Evolutionary conservation across 1,140 invertebrate genomes (phyloP).

Genomic region (Samia ricini): DNA sequence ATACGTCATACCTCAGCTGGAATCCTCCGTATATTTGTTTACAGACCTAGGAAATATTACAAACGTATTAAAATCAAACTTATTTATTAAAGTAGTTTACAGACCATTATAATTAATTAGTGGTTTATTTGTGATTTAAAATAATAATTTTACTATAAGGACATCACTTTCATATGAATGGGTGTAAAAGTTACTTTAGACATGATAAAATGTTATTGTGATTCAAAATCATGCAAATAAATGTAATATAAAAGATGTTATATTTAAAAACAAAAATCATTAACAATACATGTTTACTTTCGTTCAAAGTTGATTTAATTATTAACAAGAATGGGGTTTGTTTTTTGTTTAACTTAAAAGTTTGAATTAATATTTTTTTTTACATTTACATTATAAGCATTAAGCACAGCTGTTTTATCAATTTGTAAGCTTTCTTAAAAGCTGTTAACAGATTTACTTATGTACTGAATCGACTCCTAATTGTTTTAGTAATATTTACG

Average conservation of each 20-base stretch:
- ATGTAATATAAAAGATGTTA: neutral
- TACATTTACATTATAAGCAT: constrained; percentile 1
- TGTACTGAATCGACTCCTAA: neutral
- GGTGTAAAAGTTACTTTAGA: neutral
- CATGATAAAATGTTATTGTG: too few species aligned
- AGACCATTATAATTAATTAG: constrained; percentile 6
- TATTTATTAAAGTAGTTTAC: neutral
- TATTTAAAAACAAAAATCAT: neutral
- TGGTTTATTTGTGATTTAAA: constrained; percentile 14
- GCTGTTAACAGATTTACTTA: neutral
- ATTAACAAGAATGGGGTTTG: neutral
- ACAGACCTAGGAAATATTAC: constrained; percentile 67
- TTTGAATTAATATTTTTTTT: neutral
- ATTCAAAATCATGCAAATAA: constrained; percentile 4
- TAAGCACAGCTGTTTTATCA: constrained; percentile 6
- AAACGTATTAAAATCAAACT: constrained; percentile 25
- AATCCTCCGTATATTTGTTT: constrained; percentile 46
- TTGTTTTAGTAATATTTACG: neutral
- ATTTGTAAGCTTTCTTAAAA: constrained; percentile 5
- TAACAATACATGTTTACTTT: too few species aligned
- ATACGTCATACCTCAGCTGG: constrained; percentile 34
- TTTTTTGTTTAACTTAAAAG: neutral
- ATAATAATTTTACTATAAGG: neutral
- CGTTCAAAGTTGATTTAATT: too few species aligned
- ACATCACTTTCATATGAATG: constrained; percentile 11